These are phyloP conservation scores for Drosophila mayri DNA, from an alignment of 1,140 invertebrate genomes.

Conservation along the genomic window DNA sequence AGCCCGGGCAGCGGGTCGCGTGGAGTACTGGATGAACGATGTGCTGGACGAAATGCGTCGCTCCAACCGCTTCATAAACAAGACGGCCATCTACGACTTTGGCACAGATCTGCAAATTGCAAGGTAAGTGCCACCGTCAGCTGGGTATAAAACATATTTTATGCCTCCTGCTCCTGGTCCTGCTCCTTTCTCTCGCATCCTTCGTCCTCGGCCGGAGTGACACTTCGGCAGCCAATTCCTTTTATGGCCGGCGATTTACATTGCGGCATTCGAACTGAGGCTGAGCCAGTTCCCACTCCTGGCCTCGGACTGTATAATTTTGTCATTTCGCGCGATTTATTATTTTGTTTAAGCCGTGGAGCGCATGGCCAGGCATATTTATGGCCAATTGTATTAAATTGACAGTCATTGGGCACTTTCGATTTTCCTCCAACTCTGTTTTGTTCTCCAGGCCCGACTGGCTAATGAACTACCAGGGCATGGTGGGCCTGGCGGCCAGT, in stretches of 20 bases:
- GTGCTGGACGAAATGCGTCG: constrained; percentile 93
- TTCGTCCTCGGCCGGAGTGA: constrained; percentile 23
- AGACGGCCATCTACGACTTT: constrained; percentile 94
- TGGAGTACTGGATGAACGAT: constrained; percentile 96
- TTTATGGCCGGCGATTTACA: constrained; percentile 79
- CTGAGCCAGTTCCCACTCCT: constrained; percentile 9
- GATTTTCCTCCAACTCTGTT: constrained; percentile 51
- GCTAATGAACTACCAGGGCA: constrained; percentile 95
- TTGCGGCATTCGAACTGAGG: constrained; percentile 46
- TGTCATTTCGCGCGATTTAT: constrained; percentile 84
- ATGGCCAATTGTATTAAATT: constrained; percentile 84
- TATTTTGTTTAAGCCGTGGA: constrained; percentile 71
- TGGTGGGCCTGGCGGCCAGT: constrained; percentile 94
- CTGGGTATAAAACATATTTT: constrained; percentile 67
- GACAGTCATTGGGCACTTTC: constrained; percentile 77
- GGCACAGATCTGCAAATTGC: constrained; percentile 88
- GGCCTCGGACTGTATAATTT: constrained; percentile 77
- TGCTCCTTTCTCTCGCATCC: constrained; percentile 13
- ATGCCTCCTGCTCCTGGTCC: constrained; percentile 24
- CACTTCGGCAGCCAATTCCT: constrained; percentile 61
- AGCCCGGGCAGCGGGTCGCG: constrained; percentile 88
- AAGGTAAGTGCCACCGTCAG: constrained; percentile 72
- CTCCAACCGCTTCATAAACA: constrained; percentile 94
- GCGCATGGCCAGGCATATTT: constrained; percentile 73
- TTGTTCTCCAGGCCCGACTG: constrained; percentile 87